Conservation (phyloP, 2,797 vertebrate species). For the Borostomias antarcticus region DNA sequence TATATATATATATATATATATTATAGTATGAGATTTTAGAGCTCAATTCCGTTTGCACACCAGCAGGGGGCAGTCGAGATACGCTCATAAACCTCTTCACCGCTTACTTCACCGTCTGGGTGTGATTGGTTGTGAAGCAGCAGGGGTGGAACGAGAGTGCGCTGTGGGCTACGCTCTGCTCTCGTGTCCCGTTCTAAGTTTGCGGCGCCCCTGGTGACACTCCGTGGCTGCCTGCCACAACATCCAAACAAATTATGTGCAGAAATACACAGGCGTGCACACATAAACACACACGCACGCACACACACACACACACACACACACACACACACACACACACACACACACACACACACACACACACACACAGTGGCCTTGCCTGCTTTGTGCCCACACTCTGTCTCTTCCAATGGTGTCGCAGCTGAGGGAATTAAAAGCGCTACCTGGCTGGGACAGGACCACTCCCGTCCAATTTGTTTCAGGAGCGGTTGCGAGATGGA, state of each 20-base stretch:
- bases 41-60: too few species aligned
- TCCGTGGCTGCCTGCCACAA: too few species aligned
- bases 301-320: slow-evolving; percentile 16
- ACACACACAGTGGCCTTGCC: neutral
- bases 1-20: too few species aligned
- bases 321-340: slow-evolving; percentile 18
- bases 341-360: neutral
- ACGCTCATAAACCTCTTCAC: too few species aligned
- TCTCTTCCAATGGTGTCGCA: slow-evolving; percentile 41
- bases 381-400: slow-evolving; percentile 56
- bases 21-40: too few species aligned
- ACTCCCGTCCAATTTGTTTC: slow-evolving; percentile 79
- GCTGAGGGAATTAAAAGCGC: slow-evolving; percentile 64
- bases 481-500: slow-evolving; percentile 67
- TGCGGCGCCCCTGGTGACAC: too few species aligned
- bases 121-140: too few species aligned
- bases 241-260: neutral
- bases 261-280: neutral
- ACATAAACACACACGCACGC: neutral
- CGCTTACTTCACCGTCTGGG: too few species aligned
- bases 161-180: too few species aligned
- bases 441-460: slow-evolving; percentile 68
- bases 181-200: too few species aligned
- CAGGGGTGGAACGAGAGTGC: too few species aligned
- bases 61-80: too few species aligned